Base-by-base conservation (phyloP, 2,797 vertebrate genomes). In the Nannoperca australis region DNA sequence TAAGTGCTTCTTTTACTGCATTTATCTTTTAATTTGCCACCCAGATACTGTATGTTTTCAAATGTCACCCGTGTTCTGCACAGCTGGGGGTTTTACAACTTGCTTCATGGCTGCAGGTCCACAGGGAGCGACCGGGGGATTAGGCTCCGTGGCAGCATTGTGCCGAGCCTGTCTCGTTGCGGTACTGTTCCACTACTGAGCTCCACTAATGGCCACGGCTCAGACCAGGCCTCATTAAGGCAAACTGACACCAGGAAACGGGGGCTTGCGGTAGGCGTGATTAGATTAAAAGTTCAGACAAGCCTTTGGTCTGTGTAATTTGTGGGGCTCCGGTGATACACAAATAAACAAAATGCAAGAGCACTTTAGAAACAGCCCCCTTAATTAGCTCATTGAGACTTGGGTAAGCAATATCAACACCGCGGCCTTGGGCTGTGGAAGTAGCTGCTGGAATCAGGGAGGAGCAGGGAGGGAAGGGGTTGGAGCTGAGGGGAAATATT, bases 281-380 rank as follows among this genome's bases (percentile, higher is more conserved):
- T 93, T 90, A 92, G 88, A 92, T 94, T 91, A 91, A 90, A 92
- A 93, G 91, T 93, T 93, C 91, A 94, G 91, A 90, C 91, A 76
- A 91, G 92, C 90, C 91, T 94, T 89, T 90, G 92, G 89, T 92
- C 82, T 85, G 86, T 89, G 88, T 93, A 88, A 93, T 94, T 93
- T 93, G 89, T 40, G 79, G 81, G 72, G 85, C 85, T 88, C 83
- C 66, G 86, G 79, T 82, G 83, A 89, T 89, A 89, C 91, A 91
- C 93, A 93, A 91, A 90, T 90, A 94, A 94, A 94, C 93, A 93
- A 91, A 91, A 89, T 62, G 79, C 85, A 72, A 86, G 89, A 91
- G 89, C 88, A 88, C 89, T 91, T 89, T 85, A 84, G 88, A 88
- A 93, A 78, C 89, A 86, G 82, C 86, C 83, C 65, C 90, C 85